phyloP scores from a whole-genome alignment of 2,888 invertebrate species.

The Timema cristinae region DNA sequence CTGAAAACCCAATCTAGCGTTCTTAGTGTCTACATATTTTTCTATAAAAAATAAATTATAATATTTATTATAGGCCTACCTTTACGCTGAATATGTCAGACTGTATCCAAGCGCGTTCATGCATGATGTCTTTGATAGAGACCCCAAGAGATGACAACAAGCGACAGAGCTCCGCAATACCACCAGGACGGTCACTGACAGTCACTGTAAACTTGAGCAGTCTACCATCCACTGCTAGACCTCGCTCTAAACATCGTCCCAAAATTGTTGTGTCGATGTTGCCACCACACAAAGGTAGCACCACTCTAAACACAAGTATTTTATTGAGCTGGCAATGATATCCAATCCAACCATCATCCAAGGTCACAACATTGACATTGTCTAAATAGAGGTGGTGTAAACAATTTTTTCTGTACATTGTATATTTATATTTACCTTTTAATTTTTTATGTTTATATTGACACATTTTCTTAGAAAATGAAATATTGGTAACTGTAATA shows the following conservation, averaged over 20 bases:
- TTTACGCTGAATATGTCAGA: constrained; percentile 81
- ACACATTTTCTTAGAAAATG: too few species aligned
- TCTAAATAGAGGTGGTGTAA: too few species aligned
- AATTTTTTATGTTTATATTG: too few species aligned
- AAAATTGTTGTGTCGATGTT: constrained; percentile 91
- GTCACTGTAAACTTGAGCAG: constrained; percentile 70
- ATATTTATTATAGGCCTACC: constrained; percentile 41
- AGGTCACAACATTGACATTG: too few species aligned
- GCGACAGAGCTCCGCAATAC: constrained; percentile 78
- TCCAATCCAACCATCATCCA: too few species aligned
- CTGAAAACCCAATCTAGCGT: too few species aligned
- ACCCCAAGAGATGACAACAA: constrained; percentile 73
- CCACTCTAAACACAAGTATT: constrained; percentile 59
- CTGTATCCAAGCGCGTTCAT: constrained; percentile 91
- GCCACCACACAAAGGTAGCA: constrained; percentile 78
- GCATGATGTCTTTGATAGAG: constrained; percentile 92
- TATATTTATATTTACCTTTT: too few species aligned
- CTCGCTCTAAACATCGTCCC: constrained; percentile 82
- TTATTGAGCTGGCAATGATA: too few species aligned
- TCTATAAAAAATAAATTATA: neutral
- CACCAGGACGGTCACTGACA: constrained; percentile 82
- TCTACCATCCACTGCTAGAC: constrained; percentile 81
- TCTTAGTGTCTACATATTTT: neutral
- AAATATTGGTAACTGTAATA: too few species aligned
- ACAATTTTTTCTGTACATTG: too few species aligned